These are phyloP conservation scores for Eurypyga helias DNA, from an alignment of 2,113 vertebrate species.

Conservation along the genomic window DNA sequence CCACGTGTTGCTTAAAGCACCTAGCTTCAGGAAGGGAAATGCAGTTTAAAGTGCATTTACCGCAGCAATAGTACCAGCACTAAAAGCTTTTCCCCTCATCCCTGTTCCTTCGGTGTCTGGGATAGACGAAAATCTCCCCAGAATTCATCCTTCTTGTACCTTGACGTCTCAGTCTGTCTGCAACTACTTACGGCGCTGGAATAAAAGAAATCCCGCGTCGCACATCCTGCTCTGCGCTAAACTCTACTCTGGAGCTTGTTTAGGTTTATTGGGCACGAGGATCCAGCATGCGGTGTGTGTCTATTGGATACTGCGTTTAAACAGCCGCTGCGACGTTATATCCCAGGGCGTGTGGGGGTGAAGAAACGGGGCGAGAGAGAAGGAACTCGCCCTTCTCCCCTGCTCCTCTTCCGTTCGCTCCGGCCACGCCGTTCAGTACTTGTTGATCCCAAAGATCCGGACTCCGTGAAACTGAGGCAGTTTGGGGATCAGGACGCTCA, in stretches of 20 bases:
- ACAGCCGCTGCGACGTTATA: slow-evolving; percentile 35
- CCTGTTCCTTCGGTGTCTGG: not conserved
- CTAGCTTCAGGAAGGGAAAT: slow-evolving; percentile 24
- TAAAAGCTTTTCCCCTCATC: slow-evolving; percentile 43
- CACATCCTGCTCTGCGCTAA: slow-evolving; percentile 32
- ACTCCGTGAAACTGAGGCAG: slow-evolving; percentile 83
- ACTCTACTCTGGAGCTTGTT: slow-evolving; percentile 60
- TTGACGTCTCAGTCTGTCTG: slow-evolving; percentile 35
- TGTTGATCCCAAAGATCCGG: slow-evolving; percentile 86
- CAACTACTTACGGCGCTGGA: slow-evolving; percentile 11
- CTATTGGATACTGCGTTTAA: slow-evolving; percentile 28
- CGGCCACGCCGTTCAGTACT: slow-evolving; percentile 73
- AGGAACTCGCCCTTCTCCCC: not conserved
- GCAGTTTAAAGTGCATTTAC: slow-evolving; percentile 71
- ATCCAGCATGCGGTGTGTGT: slow-evolving; percentile 54
- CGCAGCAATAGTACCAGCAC: slow-evolving; percentile 61
- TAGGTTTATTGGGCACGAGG: slow-evolving; percentile 49
- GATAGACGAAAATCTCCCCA: not conserved
- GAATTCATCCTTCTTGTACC: slow-evolving; percentile 35
- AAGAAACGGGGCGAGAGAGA: not conserved
- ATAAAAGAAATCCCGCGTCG: not conserved
- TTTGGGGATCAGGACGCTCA: slow-evolving; percentile 85
- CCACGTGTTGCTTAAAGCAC: not conserved
- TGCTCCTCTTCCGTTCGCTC: not conserved
- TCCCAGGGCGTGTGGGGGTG: not conserved